A percentile compares a stretch with the other conserved stretches of the same genome.
phyloP scores from a whole-genome alignment of 2,797 vertebrate genomes.

The Prionace glauca region DNA sequence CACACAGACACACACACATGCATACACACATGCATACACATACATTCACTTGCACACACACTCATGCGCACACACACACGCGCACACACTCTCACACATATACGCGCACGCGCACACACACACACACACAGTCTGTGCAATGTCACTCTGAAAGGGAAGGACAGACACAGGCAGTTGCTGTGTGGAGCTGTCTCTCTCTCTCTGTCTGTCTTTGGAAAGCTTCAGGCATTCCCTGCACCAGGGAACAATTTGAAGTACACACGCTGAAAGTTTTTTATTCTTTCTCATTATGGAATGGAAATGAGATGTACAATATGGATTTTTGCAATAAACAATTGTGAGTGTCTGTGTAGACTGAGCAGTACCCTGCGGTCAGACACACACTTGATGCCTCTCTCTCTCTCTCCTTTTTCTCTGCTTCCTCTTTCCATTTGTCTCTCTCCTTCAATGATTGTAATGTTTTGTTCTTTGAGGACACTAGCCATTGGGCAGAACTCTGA shows the following conservation, averaged over 20 bases:
- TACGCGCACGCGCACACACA: background rate
- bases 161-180: background rate
- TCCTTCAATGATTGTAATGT: background rate
- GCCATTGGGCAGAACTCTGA: background rate
- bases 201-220: background rate
- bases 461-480: no score
- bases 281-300: constrained; percentile 1
- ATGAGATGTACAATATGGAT: background rate
- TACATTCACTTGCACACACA: no score
- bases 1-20: no score
- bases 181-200: background rate
- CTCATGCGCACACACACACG: no score
- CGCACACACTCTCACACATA: no score
- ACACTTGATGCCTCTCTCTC: background rate
- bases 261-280: background rate
- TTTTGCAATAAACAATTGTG: background rate
- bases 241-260: constrained; percentile 3
- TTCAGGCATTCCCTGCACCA: background rate
- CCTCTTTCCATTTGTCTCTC: background rate
- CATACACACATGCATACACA: no score
- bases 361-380: background rate
- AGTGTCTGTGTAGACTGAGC: background rate
- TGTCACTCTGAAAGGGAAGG: background rate
- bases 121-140: background rate
- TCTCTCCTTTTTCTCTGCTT: background rate